Evolutionary conservation across 2,797 vertebrate species (phyloP).

Genomic region (Malurus splendens): DNA sequence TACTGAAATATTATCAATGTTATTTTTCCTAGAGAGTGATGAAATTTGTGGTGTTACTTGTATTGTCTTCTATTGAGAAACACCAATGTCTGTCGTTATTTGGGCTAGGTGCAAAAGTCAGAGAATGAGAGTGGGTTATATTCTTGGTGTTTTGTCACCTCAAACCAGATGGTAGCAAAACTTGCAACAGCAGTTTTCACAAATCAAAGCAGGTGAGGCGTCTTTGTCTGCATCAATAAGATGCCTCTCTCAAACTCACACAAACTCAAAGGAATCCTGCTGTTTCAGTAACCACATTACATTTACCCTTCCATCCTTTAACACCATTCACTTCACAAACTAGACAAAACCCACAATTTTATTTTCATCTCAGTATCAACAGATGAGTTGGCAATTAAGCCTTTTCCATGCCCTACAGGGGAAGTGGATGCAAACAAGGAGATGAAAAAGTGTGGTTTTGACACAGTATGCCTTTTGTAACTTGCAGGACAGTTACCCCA

Average conservation of each 20-base stretch:
- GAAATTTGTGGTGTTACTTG: neutral
- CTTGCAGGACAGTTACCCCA: neutral
- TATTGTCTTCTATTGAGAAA: neutral
- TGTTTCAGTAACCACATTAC: neutral
- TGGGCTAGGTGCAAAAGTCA: neutral
- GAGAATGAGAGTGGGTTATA: neutral
- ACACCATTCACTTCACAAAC: neutral
- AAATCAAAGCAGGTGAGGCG: neutral
- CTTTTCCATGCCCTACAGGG: neutral
- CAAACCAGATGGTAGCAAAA: neutral
- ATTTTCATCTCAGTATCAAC: neutral
- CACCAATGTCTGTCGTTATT: neutral
- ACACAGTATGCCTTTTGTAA: neutral
- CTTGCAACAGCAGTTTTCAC: neutral
- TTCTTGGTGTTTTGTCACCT: neutral
- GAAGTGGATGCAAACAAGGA: neutral
- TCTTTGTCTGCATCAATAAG: neutral
- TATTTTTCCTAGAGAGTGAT: neutral
- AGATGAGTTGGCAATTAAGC: neutral
- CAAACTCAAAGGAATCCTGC: neutral
- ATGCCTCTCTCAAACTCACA: neutral
- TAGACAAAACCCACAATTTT: neutral
- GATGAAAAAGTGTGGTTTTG: neutral
- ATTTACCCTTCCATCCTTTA: neutral
- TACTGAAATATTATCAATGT: neutral